Base-by-base conservation (phyloP, 2,888 invertebrate genomes). In the Troilus luridus region DNA sequence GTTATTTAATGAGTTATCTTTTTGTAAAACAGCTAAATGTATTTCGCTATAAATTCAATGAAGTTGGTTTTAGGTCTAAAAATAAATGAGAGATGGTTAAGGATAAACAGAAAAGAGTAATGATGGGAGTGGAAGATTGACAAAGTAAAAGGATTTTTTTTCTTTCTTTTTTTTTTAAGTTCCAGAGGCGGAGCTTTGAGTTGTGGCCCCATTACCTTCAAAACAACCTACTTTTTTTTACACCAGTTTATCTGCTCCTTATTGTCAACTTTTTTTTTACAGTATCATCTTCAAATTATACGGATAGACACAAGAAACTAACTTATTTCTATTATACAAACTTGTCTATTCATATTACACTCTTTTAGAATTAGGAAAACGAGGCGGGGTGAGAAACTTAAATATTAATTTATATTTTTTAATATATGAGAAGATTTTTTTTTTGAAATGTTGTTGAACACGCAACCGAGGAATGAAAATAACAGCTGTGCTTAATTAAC, bases 101-200 rank as follows among this genome's bases (percentile, higher is more conserved):
- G 72, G 19, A 77, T 77, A 77, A 27, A 77, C 72, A 77, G 72
- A 77, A 77, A 77, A 77, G 14, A 77, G 72, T 77, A 77, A 77
- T 77, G 72, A 77, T 41, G 72, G 72, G 72, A 77, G 72, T 77
- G 72, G 72, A 77, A 77, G 72, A 77, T 77, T 77, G 72, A 41
- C 72, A 77, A 77, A 77, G 72, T 77, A 77, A 77, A 77, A 77
- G 72, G 27, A 19, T 77, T 77, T 77, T 77, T 41, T 41, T 41
- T 41, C 41, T 41, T 41, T 41, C 5, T 41, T 67, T 24, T 64
- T 64, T 24, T 24, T 72, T 2, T 64, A 41, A 19, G 72, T 19
- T 41, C 41, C 27, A 27, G 17, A 77, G 41, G 72, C 17, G 41
- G 17, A 41, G 72, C 72, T 77, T 41, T 77, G 72, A 77, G 41